These are phyloP conservation scores for Polypedilum pembai DNA, from an alignment of 1,140 invertebrate genomes.

Conservation along the genomic window DNA sequence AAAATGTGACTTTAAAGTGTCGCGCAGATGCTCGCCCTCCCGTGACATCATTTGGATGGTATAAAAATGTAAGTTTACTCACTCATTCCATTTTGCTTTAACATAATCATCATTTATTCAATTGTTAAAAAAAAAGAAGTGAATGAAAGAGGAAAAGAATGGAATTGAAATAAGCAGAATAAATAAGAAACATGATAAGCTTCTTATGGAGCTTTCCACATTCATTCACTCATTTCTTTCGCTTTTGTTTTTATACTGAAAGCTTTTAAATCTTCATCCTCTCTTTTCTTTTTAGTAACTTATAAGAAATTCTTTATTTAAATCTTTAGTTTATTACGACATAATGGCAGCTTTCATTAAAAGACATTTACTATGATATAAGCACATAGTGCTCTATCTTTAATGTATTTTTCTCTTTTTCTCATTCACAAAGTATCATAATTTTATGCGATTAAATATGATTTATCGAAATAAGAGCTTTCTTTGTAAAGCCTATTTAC, in stretches of 20 bases:
- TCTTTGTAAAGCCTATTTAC: too few species aligned
- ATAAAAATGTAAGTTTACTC: conserved; percentile 43
- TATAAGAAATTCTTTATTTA: too few species aligned
- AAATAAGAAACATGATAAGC: conserved; percentile 18
- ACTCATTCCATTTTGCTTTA: background rate
- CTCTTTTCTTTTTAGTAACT: background rate
- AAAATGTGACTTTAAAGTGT: conserved; percentile 44
- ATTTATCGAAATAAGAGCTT: too few species aligned
- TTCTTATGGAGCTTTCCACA: background rate
- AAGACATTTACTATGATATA: too few species aligned
- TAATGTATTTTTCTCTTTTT: too few species aligned
- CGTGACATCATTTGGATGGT: conserved; percentile 42
- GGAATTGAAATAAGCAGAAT: background rate
- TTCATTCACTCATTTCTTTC: background rate
- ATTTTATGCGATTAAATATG: too few species aligned
- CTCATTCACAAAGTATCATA: too few species aligned
- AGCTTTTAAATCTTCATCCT: conserved; percentile 12
- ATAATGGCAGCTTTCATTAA: too few species aligned
- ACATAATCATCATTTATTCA: conserved; percentile 2
- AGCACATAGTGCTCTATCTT: too few species aligned
- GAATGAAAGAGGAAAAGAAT: background rate
- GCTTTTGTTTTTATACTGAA: background rate
- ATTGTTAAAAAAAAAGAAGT: background rate
- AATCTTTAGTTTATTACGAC: too few species aligned
- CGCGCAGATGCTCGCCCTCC: conserved; percentile 42